Evolutionary conservation across 2,888 invertebrate species (phyloP).

Genomic region (Melitaea athalia): DNA sequence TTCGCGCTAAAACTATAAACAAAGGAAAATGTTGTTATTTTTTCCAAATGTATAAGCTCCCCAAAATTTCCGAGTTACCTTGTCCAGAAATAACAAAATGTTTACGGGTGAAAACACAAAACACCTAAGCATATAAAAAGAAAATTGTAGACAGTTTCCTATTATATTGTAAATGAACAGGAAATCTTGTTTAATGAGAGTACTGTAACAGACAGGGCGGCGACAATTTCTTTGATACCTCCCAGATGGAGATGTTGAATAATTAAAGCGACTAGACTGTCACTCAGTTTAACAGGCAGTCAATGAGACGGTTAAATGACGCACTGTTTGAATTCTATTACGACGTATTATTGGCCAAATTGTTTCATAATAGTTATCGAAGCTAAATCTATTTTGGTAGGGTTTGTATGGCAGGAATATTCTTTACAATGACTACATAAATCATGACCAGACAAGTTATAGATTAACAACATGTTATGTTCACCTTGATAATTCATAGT

Average conservation of each 20-base stretch:
- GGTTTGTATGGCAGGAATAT: too few species aligned
- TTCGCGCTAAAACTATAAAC: too few species aligned
- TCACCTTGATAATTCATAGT: too few species aligned
- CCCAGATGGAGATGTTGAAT: conserved; percentile 32
- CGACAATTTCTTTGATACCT: conserved; percentile 33
- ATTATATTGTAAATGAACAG: not conserved
- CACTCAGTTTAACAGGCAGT: conserved; percentile 25
- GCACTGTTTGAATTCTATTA: not conserved
- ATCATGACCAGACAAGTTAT: too few species aligned
- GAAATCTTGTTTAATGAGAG: conserved; percentile 7
- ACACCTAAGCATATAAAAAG: too few species aligned
- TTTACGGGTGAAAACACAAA: too few species aligned
- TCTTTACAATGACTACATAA: too few species aligned
- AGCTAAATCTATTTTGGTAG: not conserved
- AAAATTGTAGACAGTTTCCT: not conserved
- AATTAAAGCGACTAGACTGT: conserved; percentile 34
- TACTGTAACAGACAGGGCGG: conserved; percentile 16
- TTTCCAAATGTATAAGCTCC: too few species aligned
- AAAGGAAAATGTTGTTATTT: too few species aligned
- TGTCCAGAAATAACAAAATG: too few species aligned
- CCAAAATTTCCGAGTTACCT: too few species aligned
- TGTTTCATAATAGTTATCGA: not conserved
- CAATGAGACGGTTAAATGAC: conserved; percentile 18
- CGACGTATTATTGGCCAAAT: not conserved
- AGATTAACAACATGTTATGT: too few species aligned